A percentile compares a stretch with the other conserved stretches of the same genome.
Conservation (phyloP, 2,888 invertebrate species). For the Chymomyza procnemis region DNA sequence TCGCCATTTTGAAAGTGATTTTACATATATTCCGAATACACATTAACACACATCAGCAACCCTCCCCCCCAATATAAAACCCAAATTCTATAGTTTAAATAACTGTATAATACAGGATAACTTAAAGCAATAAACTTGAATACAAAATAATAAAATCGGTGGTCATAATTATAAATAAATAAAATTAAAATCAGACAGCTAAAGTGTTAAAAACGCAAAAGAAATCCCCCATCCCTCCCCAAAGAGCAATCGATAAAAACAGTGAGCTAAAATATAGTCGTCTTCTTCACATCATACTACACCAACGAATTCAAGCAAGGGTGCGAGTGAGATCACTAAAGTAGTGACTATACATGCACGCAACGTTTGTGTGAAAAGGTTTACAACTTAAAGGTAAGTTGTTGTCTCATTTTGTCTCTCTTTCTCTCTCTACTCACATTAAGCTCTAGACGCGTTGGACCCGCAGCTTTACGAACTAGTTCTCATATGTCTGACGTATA, state of each 20-base stretch:
- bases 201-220: constrained; percentile 39
- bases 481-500: background rate
- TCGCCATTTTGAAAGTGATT: constrained; percentile 72
- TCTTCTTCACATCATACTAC: constrained; percentile 49
- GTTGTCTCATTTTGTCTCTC: constrained; percentile 49
- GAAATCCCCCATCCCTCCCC: constrained; percentile 47
- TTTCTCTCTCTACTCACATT: background rate
- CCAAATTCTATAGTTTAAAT: constrained; percentile 29
- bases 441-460: background rate
- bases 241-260: constrained; percentile 57
- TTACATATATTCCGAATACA: constrained; percentile 45
- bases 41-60: constrained; percentile 39
- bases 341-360: constrained; percentile 29
- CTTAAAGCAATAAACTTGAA: constrained; percentile 55
- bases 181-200: background rate
- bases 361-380: constrained; percentile 62
- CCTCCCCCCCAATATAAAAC: constrained; percentile 34
- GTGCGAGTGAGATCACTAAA: constrained; percentile 42
- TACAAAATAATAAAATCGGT: constrained; percentile 40
- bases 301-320: constrained; percentile 20
- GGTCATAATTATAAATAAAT: constrained; percentile 4
- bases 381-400: constrained; percentile 75
- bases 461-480: background rate
- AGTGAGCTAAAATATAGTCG: constrained; percentile 55
- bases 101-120: constrained; percentile 14